A percentile compares a stretch with the other conserved stretches of the same genome.
Evolutionary conservation across 2,797 vertebrate species (phyloP).

Genomic region (Hypotaenidia okinawae): DNA sequence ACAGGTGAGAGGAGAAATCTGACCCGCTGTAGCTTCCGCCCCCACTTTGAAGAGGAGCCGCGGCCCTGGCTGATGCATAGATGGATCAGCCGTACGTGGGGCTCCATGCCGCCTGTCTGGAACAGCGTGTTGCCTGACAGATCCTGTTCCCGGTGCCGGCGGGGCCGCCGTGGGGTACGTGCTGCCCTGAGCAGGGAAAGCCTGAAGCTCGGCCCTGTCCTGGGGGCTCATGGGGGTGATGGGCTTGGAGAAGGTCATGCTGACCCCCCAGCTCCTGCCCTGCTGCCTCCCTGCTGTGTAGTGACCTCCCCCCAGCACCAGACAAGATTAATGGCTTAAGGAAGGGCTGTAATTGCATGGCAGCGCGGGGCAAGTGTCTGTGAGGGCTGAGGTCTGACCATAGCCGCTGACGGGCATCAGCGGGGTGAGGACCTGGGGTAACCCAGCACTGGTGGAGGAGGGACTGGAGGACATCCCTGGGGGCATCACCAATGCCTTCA

Average conservation of each 20-base stretch:
- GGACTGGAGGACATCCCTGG: background rate
- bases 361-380: background rate
- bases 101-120: background rate
- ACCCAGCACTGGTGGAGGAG: rapidly evolving
- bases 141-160: background rate
- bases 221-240: background rate
- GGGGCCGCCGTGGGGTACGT: rapidly evolving
- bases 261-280: background rate
- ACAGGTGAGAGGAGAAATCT: slow-evolving; percentile 65
- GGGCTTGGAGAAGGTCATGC: rapidly evolving
- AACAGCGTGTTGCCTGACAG: background rate
- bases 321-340: background rate
- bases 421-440: background rate
- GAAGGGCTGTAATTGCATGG: background rate
- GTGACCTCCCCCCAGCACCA: background rate
- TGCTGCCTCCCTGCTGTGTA: background rate
- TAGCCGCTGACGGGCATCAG: rapidly evolving
- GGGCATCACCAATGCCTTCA: rapidly evolving
- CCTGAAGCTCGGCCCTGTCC: rapidly evolving
- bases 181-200: rapidly evolving
- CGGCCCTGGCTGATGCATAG: slow-evolving; percentile 8
- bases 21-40: background rate
- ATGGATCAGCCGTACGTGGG: background rate
- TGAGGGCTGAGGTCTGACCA: background rate
- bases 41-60: background rate